These are phyloP conservation scores for Xanthorhoe spadicearia DNA, from an alignment of 2,888 invertebrate species.

Conservation along the genomic window DNA sequence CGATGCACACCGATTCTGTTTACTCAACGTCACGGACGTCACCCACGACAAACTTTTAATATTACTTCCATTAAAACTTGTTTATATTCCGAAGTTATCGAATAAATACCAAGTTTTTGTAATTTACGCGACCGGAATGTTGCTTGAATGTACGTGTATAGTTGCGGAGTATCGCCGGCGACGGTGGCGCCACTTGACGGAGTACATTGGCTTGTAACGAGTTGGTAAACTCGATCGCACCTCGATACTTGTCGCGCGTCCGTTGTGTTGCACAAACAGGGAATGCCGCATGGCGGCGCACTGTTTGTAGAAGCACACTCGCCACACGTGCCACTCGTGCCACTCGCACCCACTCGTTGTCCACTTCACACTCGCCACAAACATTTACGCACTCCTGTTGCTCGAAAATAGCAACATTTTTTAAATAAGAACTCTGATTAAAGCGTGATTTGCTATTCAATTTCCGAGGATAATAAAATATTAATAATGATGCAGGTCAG, in stretches of 20 bases:
- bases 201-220: constrained; percentile 33
- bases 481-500: constrained; percentile 27
- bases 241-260: constrained; percentile 7
- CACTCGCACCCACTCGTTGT: not conserved
- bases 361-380: constrained; percentile 1
- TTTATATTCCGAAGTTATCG: constrained; percentile 48
- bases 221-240: constrained; percentile 29
- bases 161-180: constrained; percentile 8
- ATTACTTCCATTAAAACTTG: constrained; percentile 52
- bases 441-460: constrained; percentile 25
- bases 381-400: not conserved
- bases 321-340: constrained; percentile 4
- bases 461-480: constrained; percentile 27
- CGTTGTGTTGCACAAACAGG: not conserved
- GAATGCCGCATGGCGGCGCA: not conserved
- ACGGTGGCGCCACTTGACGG: constrained; percentile 22
- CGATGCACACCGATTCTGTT: constrained; percentile 27
- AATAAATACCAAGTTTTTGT: constrained; percentile 48
- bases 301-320: constrained; percentile 11
- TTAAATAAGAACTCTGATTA: constrained; percentile 2
- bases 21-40: constrained; percentile 24
- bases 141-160: constrained; percentile 47
- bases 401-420: not conserved
- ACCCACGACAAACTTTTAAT: constrained; percentile 42
- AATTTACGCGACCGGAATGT: constrained; percentile 43